These are phyloP conservation scores for Microdon myrmicae DNA, from an alignment of 2,888 invertebrate genomes.

Conservation along the genomic window DNA sequence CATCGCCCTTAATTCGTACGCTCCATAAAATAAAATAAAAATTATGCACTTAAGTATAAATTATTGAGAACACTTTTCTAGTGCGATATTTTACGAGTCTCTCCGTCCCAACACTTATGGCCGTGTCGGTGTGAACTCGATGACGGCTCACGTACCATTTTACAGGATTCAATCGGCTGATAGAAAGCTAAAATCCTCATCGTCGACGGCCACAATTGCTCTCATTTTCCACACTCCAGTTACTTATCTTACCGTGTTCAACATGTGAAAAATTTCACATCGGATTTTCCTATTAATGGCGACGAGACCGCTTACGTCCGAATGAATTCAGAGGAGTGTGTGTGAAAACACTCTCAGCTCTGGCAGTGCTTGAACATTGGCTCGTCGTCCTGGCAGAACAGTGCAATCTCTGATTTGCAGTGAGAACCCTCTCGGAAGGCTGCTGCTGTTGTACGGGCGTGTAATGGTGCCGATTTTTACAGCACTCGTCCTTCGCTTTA, in stretches of 20 bases:
- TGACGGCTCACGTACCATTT: no score
- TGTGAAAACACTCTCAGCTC: no score
- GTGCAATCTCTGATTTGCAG: constrained; percentile 49
- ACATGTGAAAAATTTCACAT: constrained; percentile 52
- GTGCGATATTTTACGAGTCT: no score
- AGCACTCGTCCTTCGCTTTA: constrained; percentile 9
- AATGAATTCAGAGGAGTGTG: constrained; percentile 44
- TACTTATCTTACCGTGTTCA: constrained; percentile 52
- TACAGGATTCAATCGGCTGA: constrained; percentile 26
- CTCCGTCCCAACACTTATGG: no score
- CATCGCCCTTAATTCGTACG: no score
- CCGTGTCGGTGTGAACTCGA: no score
- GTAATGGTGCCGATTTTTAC: constrained; percentile 39
- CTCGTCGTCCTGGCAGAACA: constrained; percentile 30
- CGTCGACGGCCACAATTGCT: constrained; percentile 44
- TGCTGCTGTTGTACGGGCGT: constrained; percentile 24
- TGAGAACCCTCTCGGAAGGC: constrained; percentile 31
- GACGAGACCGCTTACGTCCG: constrained; percentile 50
- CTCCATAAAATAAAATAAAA: no score
- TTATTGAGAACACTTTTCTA: no score
- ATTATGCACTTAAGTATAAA: no score
- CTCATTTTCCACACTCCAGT: constrained; percentile 46
- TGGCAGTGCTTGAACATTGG: constrained; percentile 13
- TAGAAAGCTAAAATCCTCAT: constrained; percentile 37
- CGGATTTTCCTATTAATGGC: constrained; percentile 46